Conservation (phyloP, 2,888 invertebrate species). For the Mythimna pallens region DNA sequence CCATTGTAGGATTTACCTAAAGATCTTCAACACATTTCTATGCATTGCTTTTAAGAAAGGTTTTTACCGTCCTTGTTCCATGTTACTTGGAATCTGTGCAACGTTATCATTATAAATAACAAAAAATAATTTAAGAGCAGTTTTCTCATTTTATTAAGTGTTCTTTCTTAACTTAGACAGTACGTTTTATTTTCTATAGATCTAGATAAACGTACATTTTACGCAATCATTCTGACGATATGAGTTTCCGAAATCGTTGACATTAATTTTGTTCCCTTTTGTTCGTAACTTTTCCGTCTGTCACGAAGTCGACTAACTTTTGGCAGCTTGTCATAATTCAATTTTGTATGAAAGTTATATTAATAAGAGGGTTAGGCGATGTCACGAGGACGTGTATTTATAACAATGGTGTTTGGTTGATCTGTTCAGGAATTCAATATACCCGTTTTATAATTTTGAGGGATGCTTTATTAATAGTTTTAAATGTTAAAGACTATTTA, state of each 20-base stretch:
- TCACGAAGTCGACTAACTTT: conserved; percentile 43
- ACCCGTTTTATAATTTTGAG: background rate
- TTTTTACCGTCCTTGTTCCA: background rate
- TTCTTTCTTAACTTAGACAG: background rate
- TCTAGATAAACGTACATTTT: background rate
- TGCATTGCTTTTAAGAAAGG: background rate
- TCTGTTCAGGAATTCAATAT: background rate
- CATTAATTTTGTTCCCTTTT: conserved; percentile 39
- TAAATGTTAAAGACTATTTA: background rate
- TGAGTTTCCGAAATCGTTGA: conserved; percentile 16
- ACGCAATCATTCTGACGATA: background rate
- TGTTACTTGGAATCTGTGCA: background rate
- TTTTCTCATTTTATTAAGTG: background rate
- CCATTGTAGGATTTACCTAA: background rate
- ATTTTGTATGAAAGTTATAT: conserved; percentile 48
- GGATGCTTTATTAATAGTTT: background rate
- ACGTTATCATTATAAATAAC: background rate
- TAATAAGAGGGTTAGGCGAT: conserved; percentile 29
- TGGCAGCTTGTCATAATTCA: conserved; percentile 49
- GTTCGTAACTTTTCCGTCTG: conserved; percentile 48
- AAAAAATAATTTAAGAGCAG: background rate
- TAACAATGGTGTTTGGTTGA: background rate
- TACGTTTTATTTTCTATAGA: background rate
- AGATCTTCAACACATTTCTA: background rate
- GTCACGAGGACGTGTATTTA: conserved; percentile 16